These are phyloP conservation scores for Rhea americana DNA, from an alignment of 2,113 vertebrate genomes.

Conservation along the genomic window DNA sequence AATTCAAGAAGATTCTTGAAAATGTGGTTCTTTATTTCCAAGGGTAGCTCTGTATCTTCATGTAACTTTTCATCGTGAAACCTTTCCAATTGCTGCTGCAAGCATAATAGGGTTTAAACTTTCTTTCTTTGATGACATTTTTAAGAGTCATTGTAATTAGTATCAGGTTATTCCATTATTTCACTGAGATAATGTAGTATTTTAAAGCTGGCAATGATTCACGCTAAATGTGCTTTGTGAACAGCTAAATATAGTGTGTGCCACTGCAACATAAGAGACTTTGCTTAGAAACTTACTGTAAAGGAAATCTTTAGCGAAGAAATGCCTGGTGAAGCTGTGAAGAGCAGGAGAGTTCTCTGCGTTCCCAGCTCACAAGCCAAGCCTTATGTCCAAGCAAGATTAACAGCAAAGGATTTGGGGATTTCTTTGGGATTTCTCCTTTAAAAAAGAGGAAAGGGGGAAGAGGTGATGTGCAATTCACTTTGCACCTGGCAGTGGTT, in stretches of 20 bases:
- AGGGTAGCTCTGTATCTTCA: background rate
- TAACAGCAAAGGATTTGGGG: background rate
- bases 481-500: background rate
- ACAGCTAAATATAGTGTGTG: constrained; percentile 55
- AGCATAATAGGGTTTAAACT: background rate
- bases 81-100: background rate
- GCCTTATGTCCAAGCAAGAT: background rate
- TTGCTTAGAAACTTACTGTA: background rate
- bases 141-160: background rate
- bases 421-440: background rate
- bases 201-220: constrained; percentile 63
- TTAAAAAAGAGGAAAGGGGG: background rate
- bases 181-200: constrained; percentile 42
- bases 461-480: background rate
- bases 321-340: background rate
- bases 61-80: background rate
- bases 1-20: background rate
- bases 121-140: constrained; percentile 25
- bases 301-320: background rate
- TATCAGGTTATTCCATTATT: constrained; percentile 62
- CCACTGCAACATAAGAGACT: constrained; percentile 23
- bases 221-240: constrained; percentile 39
- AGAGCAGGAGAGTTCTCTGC: background rate
- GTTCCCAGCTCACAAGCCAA: background rate
- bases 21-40: background rate